Evolutionary conservation across 1,140 invertebrate genomes (phyloP), one percentile per base, ranked within the genome.

Genomic region (Drosophila aff.): DNA sequence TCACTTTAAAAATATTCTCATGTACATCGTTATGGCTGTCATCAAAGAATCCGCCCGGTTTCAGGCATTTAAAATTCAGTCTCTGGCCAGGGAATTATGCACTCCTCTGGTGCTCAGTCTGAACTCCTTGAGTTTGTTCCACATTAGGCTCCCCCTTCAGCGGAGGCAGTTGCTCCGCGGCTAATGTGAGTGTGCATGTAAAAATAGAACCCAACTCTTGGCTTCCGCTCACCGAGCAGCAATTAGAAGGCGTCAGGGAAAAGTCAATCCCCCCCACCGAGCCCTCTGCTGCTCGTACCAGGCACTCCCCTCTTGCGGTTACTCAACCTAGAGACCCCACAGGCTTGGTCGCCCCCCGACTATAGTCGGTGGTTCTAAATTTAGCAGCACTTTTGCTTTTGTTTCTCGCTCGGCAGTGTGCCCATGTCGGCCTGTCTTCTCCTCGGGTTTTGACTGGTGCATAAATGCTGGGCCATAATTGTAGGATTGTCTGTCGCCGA

Each of bases 301-400:
- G 33, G 50, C 15, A 33, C 21, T 40, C 63, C 49, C 63, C 72
- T 69, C 71, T 57, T 87, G 83, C 82, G 83, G 83, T 89, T 86
- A 89, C 74, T 86, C 83, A 89, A 78, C 84, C 77, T 46, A 64
- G 67, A 55, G 63, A 75, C 80, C 80, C 50, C 71, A 77, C 63
- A 74, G 62, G 58, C 66, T 44, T 60, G 11, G 72, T n/a, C 53
- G 18, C 61, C n/a, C 16, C 47, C 15, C 23, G 41, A 47, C 62
- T 64, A 38, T 64, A 58, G 60, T 40, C 47, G 64, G 67, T 82
- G 65, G 76, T 58, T 86, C 80, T 86, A 86, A 89, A 83, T 86
- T 80, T 86, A 86, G 83, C 77, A 76, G 59, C 84, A 89, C 84
- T 89, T 89, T 79, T 83, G 81, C 72, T 83, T 89, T 86, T 89